Evolutionary conservation across 1,140 invertebrate species (phyloP).

Genomic region (Lordiphosa stackelbergi): DNA sequence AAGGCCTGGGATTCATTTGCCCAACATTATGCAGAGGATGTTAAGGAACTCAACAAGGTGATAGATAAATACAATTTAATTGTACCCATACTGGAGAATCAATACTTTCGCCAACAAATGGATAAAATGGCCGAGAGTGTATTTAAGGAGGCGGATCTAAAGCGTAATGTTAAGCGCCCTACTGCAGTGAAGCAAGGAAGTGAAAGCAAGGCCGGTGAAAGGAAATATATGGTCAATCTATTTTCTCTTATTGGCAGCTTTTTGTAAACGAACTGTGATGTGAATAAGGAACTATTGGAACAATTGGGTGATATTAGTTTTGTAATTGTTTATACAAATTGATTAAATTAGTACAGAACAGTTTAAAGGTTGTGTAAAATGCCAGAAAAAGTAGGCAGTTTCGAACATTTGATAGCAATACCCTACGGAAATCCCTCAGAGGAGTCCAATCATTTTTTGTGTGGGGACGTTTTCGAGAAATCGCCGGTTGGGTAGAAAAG

Average conservation of each 20-base stretch:
- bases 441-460: too few species aligned
- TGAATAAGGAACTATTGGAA: background rate
- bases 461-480: too few species aligned
- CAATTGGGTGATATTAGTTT: too few species aligned
- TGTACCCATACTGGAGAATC: conserved; percentile 88
- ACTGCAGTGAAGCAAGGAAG: background rate
- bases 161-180: conserved; percentile 37
- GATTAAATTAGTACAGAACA: too few species aligned
- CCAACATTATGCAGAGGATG: conserved; percentile 77
- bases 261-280: conserved; percentile 8
- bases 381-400: too few species aligned
- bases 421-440: too few species aligned
- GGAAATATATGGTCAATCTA: conserved; percentile 7
- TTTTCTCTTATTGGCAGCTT: conserved; percentile 41
- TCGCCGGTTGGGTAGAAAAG: too few species aligned
- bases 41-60: conserved; percentile 83
- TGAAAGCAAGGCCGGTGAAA: background rate
- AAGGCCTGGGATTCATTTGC: conserved; percentile 80
- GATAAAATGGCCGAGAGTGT: conserved; percentile 80
- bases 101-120: conserved; percentile 84
- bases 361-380: too few species aligned
- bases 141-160: conserved; percentile 71
- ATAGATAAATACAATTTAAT: conserved; percentile 90
- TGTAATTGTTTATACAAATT: too few species aligned
- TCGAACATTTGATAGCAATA: too few species aligned